Evolutionary conservation across 2,797 vertebrate genomes (phyloP), one percentile per base, ranked within the genome.

Genomic region (Acanthornis magna): DNA sequence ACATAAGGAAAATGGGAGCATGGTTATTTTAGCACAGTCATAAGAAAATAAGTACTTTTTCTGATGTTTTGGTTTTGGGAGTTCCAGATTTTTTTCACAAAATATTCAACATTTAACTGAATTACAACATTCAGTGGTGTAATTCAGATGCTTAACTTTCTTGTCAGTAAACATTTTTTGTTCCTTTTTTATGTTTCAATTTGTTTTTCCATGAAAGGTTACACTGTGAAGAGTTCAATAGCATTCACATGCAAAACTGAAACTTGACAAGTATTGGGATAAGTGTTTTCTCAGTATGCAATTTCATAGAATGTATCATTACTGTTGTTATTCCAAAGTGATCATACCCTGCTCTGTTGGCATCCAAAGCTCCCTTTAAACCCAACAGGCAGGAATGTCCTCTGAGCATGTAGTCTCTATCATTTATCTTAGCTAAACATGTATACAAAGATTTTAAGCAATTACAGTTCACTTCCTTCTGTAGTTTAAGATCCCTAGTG

Each of bases 41-140:
- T 54, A 57, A 77, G 15, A 83, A 93, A 83, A 75, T 43, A 53
- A 42, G 2, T 26, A 27, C 1, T 77, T 77, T 71, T 84, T 34
- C 18, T 71, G 4, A 42, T 66, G 8, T n/a, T 65, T 74, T 62
- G 0, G 4, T 16, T 36, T 92, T 4, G 5, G 5, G 2, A 8
- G 13, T 29, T n/a, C 5, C 5, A 5, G 1, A 0, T 1, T 9
- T 16, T 29, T 51, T 29, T 2, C 2, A 6, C 10, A 16, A 62
- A 63, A 43, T 54, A 51, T 8, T 62, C 8, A 45, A 7, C 3
- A 13, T 75, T 65, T 84, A 34, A 43, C 51, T 51, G 38, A 38
- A 38, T 38, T 38, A 38, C 38, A 38, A 26, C 5, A 23, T 48
- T 58, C 16, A 3, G 8, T 40, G 5, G 10, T 62, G 47, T 43